Evolutionary conservation across 35 echinoderm and acorn worm species (phyloP).

Genomic region (Anneissia japonica): DNA sequence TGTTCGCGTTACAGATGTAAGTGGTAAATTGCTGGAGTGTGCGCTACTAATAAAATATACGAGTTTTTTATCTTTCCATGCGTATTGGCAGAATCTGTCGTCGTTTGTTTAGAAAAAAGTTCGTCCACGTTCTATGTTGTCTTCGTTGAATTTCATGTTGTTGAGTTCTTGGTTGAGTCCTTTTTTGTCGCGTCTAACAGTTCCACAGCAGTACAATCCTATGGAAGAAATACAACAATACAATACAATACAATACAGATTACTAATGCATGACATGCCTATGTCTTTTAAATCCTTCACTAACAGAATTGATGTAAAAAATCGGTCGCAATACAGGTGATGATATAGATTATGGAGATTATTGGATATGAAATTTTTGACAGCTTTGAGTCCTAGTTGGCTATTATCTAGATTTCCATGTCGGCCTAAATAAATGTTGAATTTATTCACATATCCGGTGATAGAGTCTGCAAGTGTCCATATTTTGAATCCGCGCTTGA

Average conservation of each 20-base stretch:
- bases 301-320: neutral
- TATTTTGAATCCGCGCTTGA: constrained; percentile 31
- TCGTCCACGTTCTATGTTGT: neutral
- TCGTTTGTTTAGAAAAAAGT: neutral
- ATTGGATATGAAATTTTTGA: neutral
- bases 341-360: neutral
- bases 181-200: neutral
- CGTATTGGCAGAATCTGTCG: neutral
- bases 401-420: neutral
- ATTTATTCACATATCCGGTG: constrained; percentile 32
- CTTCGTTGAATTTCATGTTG: constrained; percentile 6
- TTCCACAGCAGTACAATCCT: neutral
- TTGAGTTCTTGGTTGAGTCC: neutral
- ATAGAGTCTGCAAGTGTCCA: constrained; percentile 25
- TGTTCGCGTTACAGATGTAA: neutral
- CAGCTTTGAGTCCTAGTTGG: neutral
- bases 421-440: neutral
- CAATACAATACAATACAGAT: no score
- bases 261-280: no score
- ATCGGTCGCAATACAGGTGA: neutral
- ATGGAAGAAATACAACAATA: no score
- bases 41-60: neutral
- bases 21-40: neutral
- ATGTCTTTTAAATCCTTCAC: neutral
- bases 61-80: neutral